These are phyloP conservation scores for Sarcophaga subvicina DNA, from an alignment of 2,888 invertebrate species.

Conservation along the genomic window DNA sequence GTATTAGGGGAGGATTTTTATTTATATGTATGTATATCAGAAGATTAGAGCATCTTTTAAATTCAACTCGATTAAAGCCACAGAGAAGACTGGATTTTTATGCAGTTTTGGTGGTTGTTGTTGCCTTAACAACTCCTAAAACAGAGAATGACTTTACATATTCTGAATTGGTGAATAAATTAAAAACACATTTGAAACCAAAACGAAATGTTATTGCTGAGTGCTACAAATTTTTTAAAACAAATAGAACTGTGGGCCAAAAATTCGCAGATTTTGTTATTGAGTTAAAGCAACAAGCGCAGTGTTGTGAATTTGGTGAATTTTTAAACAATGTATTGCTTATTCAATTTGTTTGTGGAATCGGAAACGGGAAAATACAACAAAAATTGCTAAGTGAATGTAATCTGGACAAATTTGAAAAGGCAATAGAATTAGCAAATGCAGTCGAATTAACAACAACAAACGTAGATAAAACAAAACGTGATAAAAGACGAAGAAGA, in stretches of 20 bases:
- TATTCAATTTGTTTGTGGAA: conserved; percentile 1
- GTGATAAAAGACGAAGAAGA: conserved; percentile 10
- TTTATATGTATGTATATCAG: neutral
- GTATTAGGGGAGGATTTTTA: conserved; percentile 13
- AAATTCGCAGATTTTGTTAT: conserved; percentile 25
- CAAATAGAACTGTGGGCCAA: conserved; percentile 5
- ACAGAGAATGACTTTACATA: conserved; percentile 42
- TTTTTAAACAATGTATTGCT: conserved; percentile 8
- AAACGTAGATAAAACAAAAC: neutral
- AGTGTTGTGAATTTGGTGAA: conserved; percentile 35
- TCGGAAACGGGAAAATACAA: neutral
- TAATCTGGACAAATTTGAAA: neutral
- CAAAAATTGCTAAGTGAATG: conserved; percentile 2
- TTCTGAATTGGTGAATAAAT: conserved; percentile 16
- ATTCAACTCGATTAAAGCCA: neutral
- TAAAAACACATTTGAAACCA: conserved; percentile 46
- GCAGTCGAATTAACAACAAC: conserved; percentile 19
- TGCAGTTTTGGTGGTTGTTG: conserved; percentile 32
- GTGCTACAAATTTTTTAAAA: conserved; percentile 38
- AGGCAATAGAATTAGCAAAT: neutral
- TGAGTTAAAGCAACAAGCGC: conserved; percentile 32
- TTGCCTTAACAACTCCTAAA: conserved; percentile 35
- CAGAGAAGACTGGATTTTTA: conserved; percentile 7
- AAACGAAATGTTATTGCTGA: conserved; percentile 43
- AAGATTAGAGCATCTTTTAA: conserved; percentile 6